Percentiles rank a stretch among this genome's conserved stretches.
Evolutionary conservation across 2,797 vertebrate genomes (phyloP).

Genomic region (Poecilia wingei): DNA sequence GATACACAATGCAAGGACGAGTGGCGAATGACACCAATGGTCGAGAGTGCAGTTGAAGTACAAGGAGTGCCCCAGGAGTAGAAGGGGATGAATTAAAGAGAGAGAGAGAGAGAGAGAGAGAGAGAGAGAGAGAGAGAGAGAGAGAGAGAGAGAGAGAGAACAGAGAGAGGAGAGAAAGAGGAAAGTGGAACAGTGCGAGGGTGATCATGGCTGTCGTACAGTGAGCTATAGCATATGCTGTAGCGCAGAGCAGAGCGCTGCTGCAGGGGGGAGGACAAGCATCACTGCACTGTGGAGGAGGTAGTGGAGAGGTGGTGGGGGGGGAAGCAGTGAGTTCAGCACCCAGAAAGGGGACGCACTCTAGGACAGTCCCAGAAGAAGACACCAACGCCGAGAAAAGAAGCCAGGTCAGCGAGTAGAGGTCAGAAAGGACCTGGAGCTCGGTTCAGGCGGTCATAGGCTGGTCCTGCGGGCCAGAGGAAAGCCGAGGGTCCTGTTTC

Average conservation of each 20-base stretch:
- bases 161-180: slow-evolving; percentile 42
- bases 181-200: slow-evolving; percentile 55
- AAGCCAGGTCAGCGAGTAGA: slow-evolving; percentile 56
- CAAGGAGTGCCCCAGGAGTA: slow-evolving; percentile 70
- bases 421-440: slow-evolving; percentile 61
- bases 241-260: slow-evolving; percentile 76
- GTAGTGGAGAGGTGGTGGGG: slow-evolving; percentile 33
- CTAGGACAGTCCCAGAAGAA: slow-evolving; percentile 65
- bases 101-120: too few relatives aligned
- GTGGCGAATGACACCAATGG: slow-evolving; percentile 60
- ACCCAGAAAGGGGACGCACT: slow-evolving; percentile 58
- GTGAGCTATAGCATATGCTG: slow-evolving; percentile 80
- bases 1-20: slow-evolving; percentile 71
- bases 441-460: slow-evolving; percentile 23
- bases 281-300: slow-evolving; percentile 63
- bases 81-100: slow-evolving; percentile 61
- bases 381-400: slow-evolving; percentile 47
- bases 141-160: slow-evolving; percentile 28
- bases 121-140: slow-evolving; percentile 27
- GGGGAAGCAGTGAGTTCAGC: slow-evolving; percentile 57
- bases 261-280: slow-evolving; percentile 76
- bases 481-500: slow-evolving; percentile 47
- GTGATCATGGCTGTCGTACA: slow-evolving; percentile 75
- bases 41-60: slow-evolving; percentile 69
- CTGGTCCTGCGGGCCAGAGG: slow-evolving; percentile 40